A percentile compares a stretch with the other conserved stretches of the same genome.
These are phyloP conservation scores for Hozukius guyotensis DNA, from an alignment of 2,797 vertebrate genomes.

Conservation along the genomic window DNA sequence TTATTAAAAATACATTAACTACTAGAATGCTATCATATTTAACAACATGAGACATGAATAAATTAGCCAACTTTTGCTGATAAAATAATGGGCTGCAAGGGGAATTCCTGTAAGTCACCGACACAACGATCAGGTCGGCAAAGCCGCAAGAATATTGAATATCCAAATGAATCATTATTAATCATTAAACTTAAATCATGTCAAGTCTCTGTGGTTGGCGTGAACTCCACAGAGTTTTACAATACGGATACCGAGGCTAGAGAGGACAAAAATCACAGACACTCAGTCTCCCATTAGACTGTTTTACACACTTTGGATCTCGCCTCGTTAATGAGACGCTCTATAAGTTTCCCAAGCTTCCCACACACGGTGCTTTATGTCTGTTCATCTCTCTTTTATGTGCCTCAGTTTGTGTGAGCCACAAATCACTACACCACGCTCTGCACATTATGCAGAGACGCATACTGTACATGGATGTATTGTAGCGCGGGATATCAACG, in stretches of 20 bases:
- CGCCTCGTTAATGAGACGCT: slow-evolving; percentile 59
- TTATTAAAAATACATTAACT: slow-evolving; percentile 75
- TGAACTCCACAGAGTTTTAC: slow-evolving; percentile 2
- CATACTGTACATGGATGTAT: slow-evolving; percentile 21
- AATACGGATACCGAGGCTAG: neutral
- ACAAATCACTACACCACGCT: slow-evolving; percentile 55
- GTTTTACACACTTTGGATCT: slow-evolving; percentile 37
- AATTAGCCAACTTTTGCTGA: slow-evolving; percentile 47
- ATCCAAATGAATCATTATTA: slow-evolving; percentile 13
- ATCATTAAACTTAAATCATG: neutral
- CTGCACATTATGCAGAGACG: slow-evolving; percentile 21
- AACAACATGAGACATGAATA: slow-evolving; percentile 63
- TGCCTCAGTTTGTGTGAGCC: slow-evolving; percentile 33
- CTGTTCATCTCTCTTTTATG: slow-evolving; percentile 50
- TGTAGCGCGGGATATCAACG: neutral
- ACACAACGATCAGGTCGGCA: neutral
- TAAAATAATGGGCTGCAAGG: slow-evolving; percentile 23
- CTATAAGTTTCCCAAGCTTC: slow-evolving; percentile 55
- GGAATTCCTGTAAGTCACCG: slow-evolving; percentile 1
- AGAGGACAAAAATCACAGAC: slow-evolving; percentile 10
- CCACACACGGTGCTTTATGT: slow-evolving; percentile 54
- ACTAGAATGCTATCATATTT: slow-evolving; percentile 61
- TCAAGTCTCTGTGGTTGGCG: neutral
- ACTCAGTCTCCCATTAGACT: neutral
- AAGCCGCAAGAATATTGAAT: neutral